phyloP scores from a whole-genome alignment of 2,113 vertebrate species.

The Dipodomys ordii region DNA sequence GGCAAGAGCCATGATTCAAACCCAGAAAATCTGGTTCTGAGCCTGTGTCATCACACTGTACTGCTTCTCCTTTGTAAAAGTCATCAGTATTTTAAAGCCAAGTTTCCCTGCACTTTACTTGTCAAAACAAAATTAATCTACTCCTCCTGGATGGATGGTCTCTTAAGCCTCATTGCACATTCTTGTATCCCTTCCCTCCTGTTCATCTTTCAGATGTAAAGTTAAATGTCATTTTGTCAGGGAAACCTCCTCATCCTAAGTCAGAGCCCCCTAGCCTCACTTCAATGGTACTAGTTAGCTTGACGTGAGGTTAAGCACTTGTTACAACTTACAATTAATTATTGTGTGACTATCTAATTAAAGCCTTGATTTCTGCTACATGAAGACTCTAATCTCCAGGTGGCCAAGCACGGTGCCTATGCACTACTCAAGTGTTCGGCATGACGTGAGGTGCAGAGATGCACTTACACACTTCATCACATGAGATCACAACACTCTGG shows the following conservation, averaged over 20 bases:
- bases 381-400: not conserved
- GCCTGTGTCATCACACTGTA: accelerated
- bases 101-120: not conserved
- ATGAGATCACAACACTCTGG: not conserved
- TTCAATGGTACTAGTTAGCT: not conserved
- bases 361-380: not conserved
- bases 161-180: not conserved
- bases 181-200: not conserved
- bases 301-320: not conserved
- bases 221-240: not conserved
- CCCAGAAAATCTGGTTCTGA: not conserved
- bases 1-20: not conserved
- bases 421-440: not conserved
- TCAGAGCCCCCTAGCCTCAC: not conserved
- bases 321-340: not conserved
- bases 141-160: not conserved
- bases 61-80: not conserved
- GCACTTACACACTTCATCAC: not conserved
- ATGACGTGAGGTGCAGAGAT: not conserved
- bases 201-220: not conserved
- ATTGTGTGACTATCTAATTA: not conserved
- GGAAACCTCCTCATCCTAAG: not conserved
- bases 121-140: not conserved
- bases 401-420: not conserved
- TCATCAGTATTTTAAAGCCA: not conserved